Percentiles rank a stretch among this genome's conserved stretches.
phyloP scores from a whole-genome alignment of 2,113 vertebrate species.

The Ceuthmochares aereus region DNA sequence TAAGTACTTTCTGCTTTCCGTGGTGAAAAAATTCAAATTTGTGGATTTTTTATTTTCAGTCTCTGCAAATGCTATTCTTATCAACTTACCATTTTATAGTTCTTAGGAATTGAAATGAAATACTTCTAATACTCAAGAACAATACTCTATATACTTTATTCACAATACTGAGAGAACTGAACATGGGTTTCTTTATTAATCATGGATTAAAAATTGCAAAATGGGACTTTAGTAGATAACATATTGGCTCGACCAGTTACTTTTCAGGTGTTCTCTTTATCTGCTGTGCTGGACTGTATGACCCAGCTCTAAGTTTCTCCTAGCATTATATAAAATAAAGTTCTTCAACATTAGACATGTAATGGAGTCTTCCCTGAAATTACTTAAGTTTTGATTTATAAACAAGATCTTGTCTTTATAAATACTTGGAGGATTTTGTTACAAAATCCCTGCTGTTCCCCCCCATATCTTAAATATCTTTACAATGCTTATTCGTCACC shows the following conservation, averaged over 20 bases:
- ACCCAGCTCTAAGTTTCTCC: conserved; percentile 43
- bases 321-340: conserved; percentile 50
- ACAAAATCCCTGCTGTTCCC: not conserved
- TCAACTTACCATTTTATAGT: not conserved
- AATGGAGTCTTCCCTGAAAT: not conserved
- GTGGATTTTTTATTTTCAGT: not conserved
- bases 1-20: not conserved
- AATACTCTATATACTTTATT: not conserved
- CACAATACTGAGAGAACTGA: not conserved
- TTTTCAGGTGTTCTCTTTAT: conserved; percentile 33
- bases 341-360: not conserved
- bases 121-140: not conserved
- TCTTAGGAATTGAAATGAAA: not conserved
- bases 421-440: not conserved
- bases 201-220: not conserved
- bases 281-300: conserved; percentile 31
- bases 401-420: not conserved
- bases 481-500: not conserved
- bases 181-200: not conserved
- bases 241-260: not conserved
- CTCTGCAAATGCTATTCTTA: not conserved
- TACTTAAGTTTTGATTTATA: not conserved
- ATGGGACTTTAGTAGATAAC: not conserved
- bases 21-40: not conserved
- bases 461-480: not conserved